Evolutionary conservation across 2,113 vertebrate genomes (phyloP).

Genomic region (Nycticebus coucang): DNA sequence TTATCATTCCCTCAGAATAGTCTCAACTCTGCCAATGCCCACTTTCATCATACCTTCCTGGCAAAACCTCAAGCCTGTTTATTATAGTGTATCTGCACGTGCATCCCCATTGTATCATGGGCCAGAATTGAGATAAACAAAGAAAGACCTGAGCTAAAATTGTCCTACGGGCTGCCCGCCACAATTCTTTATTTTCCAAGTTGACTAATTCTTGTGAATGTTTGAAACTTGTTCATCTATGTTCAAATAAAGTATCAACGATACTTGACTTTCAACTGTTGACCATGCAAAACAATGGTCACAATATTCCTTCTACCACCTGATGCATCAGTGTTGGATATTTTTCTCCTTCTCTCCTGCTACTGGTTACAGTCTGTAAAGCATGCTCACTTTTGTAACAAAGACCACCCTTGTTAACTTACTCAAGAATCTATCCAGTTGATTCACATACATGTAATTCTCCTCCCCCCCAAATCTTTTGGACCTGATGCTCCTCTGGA

Average conservation of each 20-base stretch:
- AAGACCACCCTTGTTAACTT: neutral
- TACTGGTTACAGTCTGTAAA: neutral
- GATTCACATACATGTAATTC: neutral
- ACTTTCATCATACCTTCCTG: neutral
- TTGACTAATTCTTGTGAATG: neutral
- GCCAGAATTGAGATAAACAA: neutral
- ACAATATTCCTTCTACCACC: neutral
- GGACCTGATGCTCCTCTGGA: neutral
- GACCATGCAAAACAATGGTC: neutral
- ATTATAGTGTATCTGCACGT: neutral
- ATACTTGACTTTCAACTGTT: neutral
- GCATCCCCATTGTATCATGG: neutral
- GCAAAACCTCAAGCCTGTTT: neutral
- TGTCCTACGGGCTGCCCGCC: neutral
- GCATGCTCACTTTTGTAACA: neutral
- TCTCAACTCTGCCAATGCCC: neutral
- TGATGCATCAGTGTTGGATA: neutral
- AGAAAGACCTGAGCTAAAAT: neutral
- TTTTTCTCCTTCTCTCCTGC: neutral
- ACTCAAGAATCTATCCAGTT: neutral
- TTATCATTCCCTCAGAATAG: neutral
- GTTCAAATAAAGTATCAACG: neutral
- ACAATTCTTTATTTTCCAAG: neutral
- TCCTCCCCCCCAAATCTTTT: neutral
- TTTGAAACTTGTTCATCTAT: neutral